Evolutionary conservation across 2,888 invertebrate genomes (phyloP).

Genomic region (Phengaris alcon): DNA sequence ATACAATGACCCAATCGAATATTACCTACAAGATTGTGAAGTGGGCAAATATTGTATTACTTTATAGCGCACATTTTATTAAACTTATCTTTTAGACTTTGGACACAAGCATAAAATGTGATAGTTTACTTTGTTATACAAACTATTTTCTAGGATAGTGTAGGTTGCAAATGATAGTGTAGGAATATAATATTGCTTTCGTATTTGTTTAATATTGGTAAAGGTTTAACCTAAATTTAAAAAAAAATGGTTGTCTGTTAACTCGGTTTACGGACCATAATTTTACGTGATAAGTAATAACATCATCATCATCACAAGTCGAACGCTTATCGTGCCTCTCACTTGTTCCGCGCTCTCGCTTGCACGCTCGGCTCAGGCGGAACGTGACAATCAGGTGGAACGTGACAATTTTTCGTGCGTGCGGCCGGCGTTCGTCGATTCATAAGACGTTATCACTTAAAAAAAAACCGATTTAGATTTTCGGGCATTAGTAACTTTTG

Average conservation of each 20-base stretch:
- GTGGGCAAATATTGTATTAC: constrained; percentile 30
- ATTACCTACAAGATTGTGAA: constrained; percentile 42
- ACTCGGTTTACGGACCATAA: no score
- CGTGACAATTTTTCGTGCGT: no score
- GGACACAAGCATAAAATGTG: neutral
- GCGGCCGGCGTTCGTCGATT: no score
- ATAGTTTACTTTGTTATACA: neutral
- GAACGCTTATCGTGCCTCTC: no score
- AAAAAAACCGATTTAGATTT: neutral
- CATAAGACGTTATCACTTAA: no score
- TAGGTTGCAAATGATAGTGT: neutral
- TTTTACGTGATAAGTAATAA: no score
- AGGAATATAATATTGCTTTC: neutral
- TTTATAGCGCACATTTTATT: constrained; percentile 31
- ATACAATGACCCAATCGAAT: constrained; percentile 44
- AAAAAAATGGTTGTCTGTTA: no score
- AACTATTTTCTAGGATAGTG: neutral
- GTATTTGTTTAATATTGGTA: neutral
- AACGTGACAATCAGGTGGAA: no score
- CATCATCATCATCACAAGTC: no score
- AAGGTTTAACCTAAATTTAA: no score
- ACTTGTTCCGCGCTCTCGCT: no score
- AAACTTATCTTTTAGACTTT: neutral
- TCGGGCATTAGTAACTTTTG: neutral
- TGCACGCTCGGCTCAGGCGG: no score